These are phyloP conservation scores for Polymixis lichenea DNA, from an alignment of 2,888 invertebrate species.

Conservation along the genomic window DNA sequence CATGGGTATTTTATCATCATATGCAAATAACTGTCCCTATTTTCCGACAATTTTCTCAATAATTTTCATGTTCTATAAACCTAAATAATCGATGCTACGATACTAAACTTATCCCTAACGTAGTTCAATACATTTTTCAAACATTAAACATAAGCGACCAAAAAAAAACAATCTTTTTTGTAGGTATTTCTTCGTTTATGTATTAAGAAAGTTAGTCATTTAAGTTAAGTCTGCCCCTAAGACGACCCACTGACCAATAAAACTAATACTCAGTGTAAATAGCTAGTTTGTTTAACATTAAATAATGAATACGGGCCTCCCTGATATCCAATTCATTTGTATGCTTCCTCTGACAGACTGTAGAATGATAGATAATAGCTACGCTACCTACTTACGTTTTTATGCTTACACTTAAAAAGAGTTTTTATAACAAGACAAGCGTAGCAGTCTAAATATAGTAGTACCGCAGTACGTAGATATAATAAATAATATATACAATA, in stretches of 20 bases:
- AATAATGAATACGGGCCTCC: background rate
- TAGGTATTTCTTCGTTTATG: too few relatives aligned
- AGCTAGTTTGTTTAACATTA: background rate
- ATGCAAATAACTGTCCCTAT: background rate
- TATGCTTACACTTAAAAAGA: background rate
- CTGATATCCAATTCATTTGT: background rate
- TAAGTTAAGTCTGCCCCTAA: too few relatives aligned
- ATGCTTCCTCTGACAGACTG: background rate
- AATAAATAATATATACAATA: background rate
- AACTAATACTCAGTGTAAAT: too few relatives aligned
- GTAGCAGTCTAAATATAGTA: background rate
- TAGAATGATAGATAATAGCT: background rate
- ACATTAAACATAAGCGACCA: too few relatives aligned
- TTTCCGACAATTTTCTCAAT: background rate
- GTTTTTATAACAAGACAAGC: conserved; percentile 9
- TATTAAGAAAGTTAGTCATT: too few relatives aligned
- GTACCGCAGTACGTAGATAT: background rate
- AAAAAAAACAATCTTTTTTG: too few relatives aligned
- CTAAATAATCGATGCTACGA: background rate
- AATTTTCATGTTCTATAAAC: background rate
- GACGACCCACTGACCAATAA: too few relatives aligned
- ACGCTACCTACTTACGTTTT: conserved; percentile 8
- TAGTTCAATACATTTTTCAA: background rate
- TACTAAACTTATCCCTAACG: background rate
- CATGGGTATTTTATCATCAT: background rate